These are phyloP conservation scores for Dromius quadrimaculatus DNA, from an alignment of 2,888 invertebrate genomes.

Conservation along the genomic window DNA sequence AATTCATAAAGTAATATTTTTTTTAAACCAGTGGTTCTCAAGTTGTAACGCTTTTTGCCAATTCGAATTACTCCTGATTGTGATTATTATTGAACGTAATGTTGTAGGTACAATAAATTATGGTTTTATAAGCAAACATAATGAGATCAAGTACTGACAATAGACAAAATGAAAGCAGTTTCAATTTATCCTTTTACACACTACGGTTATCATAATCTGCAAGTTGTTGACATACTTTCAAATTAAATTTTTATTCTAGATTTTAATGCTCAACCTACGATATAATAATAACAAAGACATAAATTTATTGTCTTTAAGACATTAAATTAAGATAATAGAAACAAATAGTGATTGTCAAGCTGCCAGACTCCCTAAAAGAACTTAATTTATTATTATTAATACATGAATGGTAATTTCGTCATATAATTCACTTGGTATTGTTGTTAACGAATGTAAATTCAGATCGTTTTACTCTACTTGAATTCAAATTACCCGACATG, in stretches of 20 bases:
- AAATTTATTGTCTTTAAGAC: slow-evolving; percentile 1
- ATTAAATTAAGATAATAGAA: slow-evolving; percentile 4
- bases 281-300: neutral
- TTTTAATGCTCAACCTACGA: slow-evolving; percentile 5
- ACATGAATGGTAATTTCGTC: too few species aligned
- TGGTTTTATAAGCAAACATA: too few species aligned
- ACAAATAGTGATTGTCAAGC: slow-evolving; percentile 23
- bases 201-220: neutral
- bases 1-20: too few species aligned
- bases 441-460: neutral
- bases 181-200: neutral
- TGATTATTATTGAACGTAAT: too few species aligned
- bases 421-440: neutral
- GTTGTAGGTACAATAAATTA: too few species aligned
- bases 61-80: too few species aligned
- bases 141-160: too few species aligned
- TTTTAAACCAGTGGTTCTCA: too few species aligned
- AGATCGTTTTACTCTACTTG: slow-evolving; percentile 5
- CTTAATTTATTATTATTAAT: too few species aligned
- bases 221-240: slow-evolving; percentile 33
- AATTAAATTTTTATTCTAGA: slow-evolving; percentile 1
- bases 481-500: slow-evolving; percentile 19
- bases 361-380: too few species aligned
- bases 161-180: slow-evolving; percentile 8
- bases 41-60: too few species aligned